These are phyloP conservation scores for Pterocles burchelli DNA, from an alignment of 2,113 vertebrate genomes.

Conservation along the genomic window DNA sequence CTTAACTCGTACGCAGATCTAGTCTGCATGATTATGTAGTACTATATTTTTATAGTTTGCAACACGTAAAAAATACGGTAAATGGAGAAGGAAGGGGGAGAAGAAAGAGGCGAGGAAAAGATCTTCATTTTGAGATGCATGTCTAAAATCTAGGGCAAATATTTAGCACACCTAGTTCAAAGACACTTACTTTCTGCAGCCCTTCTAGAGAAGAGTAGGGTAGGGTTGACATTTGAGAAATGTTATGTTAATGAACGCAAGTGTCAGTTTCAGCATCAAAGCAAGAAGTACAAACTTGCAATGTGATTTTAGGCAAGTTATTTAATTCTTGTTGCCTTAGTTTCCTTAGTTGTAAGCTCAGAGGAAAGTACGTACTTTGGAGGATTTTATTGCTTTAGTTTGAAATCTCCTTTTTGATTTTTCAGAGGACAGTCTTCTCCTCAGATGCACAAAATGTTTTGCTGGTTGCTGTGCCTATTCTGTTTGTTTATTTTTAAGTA, in stretches of 20 bases:
- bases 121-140: neutral
- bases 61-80: neutral
- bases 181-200: slow-evolving; percentile 37
- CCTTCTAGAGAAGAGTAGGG: neutral
- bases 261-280: slow-evolving; percentile 31
- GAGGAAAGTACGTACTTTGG: neutral
- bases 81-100: neutral
- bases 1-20: neutral
- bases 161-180: slow-evolving; percentile 56
- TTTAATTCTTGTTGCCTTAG: neutral
- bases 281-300: neutral
- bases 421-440: neutral
- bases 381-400: neutral
- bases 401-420: neutral
- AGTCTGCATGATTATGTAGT: neutral
- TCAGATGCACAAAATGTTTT: neutral
- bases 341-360: neutral
- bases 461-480: neutral
- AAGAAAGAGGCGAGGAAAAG: slow-evolving; percentile 6
- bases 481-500: neutral
- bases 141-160: slow-evolving; percentile 58
- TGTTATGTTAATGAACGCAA: neutral
- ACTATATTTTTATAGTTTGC: neutral
- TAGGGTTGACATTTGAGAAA: neutral
- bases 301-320: neutral